A percentile compares a stretch with the other conserved stretches of the same genome.
These are phyloP conservation scores for Cataglyphis cursor DNA, from an alignment of 2,888 invertebrate genomes.

Conservation along the genomic window DNA sequence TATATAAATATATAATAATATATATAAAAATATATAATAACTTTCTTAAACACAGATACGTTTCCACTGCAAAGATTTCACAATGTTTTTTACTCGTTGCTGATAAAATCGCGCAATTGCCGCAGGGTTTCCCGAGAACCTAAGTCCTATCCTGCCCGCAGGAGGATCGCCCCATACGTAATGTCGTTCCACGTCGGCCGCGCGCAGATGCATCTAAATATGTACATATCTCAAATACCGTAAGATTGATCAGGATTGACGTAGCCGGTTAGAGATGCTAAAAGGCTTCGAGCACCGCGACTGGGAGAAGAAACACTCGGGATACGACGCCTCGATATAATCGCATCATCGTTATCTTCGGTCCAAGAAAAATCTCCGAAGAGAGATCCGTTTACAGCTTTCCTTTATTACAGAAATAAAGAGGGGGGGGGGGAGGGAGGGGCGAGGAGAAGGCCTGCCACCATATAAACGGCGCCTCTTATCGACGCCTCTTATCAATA, in stretches of 20 bases:
- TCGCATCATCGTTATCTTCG: background rate
- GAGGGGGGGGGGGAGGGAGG: too few relatives aligned
- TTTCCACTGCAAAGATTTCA: background rate
- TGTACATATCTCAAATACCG: conserved; percentile 48
- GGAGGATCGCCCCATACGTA: conserved; percentile 73
- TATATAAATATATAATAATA: background rate
- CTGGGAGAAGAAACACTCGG: background rate
- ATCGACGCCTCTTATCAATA: conserved; percentile 36
- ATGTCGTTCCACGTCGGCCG: conserved; percentile 63
- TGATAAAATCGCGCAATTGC: conserved; percentile 2
- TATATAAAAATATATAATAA: background rate
- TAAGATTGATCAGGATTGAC: conserved; percentile 23
- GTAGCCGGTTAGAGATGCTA: background rate
- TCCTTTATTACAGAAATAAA: background rate
- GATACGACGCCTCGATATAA: background rate
- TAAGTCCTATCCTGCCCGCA: conserved; percentile 24
- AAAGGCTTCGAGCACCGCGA: background rate
- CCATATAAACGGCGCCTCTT: conserved; percentile 18
- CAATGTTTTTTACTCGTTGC: background rate
- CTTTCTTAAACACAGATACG: background rate
- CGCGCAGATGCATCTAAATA: conserved; percentile 40
- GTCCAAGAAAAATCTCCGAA: background rate
- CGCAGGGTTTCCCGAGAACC: conserved; percentile 3
- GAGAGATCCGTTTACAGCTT: conserved; percentile 24
- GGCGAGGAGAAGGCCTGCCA: background rate